These are phyloP conservation scores for Crax fasciolata DNA, from an alignment of 2,797 vertebrate species.

Conservation along the genomic window DNA sequence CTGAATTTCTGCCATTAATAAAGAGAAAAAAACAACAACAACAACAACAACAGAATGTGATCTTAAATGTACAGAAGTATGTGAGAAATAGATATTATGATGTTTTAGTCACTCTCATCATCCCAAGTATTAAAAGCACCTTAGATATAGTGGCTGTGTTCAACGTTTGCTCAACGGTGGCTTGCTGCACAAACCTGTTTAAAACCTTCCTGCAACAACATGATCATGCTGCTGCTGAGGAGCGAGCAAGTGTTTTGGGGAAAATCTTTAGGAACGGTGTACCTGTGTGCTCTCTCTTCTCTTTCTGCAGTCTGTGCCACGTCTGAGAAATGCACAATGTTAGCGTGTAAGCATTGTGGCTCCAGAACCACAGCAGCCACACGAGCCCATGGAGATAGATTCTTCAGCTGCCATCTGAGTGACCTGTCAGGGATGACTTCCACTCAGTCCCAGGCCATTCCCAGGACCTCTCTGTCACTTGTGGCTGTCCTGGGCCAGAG, in stretches of 20 bases:
- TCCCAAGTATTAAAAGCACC: neutral
- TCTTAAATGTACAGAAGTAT: neutral
- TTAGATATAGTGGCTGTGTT: neutral
- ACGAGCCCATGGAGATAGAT: too few relatives aligned
- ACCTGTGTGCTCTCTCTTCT: neutral
- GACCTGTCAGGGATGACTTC: too few relatives aligned
- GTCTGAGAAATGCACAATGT: fast-evolving
- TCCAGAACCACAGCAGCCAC: neutral
- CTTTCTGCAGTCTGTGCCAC: fast-evolving
- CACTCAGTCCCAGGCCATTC: too few relatives aligned
- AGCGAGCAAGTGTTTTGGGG: neutral
- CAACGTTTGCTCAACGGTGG: neutral
- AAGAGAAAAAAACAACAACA: neutral
- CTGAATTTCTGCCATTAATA: neutral
- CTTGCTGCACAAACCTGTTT: neutral
- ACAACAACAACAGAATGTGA: neutral
- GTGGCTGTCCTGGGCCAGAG: too few relatives aligned
- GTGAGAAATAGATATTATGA: neutral
- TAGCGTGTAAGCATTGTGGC: neutral
- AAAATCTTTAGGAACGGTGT: neutral
- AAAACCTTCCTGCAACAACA: neutral
- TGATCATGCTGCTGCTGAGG: neutral
- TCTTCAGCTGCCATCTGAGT: too few relatives aligned
- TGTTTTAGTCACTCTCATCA: neutral
- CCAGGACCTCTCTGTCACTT: too few relatives aligned